phyloP scores from a whole-genome alignment of 2,797 vertebrate genomes.

The Aphelocoma californica region DNA sequence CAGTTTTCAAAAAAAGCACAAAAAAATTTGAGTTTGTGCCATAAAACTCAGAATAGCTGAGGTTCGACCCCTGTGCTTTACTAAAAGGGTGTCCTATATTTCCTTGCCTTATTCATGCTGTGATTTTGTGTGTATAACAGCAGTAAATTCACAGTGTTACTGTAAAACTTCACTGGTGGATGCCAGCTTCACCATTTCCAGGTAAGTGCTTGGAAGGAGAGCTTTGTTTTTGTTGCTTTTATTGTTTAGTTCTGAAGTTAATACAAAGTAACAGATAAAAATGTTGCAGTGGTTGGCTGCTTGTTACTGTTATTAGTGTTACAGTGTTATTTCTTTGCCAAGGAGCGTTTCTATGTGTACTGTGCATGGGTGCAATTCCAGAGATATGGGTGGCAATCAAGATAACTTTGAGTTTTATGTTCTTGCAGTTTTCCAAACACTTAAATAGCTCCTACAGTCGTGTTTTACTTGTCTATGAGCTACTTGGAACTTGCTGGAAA shows the following conservation, averaged over 20 bases:
- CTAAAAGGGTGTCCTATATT: not conserved
- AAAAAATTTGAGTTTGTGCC: not conserved
- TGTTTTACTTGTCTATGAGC: accelerated
- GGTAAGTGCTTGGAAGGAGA: not conserved
- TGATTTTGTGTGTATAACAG: not conserved
- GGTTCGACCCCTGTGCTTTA: not conserved
- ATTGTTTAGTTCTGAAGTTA: not conserved
- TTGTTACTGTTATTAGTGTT: not conserved
- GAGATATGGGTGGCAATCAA: accelerated
- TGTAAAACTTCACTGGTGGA: not conserved
- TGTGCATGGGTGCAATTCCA: no score
- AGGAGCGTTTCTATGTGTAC: accelerated
- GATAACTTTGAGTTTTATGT: not conserved
- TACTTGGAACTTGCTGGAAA: not conserved
- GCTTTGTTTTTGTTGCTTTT: not conserved
- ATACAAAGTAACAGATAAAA: not conserved
- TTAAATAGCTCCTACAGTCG: not conserved
- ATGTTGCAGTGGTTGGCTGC: not conserved
- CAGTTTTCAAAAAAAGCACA: not conserved
- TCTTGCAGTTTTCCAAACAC: not conserved
- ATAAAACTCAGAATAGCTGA: not conserved
- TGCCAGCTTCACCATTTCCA: not conserved
- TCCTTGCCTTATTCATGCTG: not conserved
- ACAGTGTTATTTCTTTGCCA: not conserved
- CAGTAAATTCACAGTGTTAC: not conserved